Evolutionary conservation across 2,888 invertebrate genomes (phyloP), one percentile per base, ranked within the genome.

Genomic region (Eupithecia dodoneata): DNA sequence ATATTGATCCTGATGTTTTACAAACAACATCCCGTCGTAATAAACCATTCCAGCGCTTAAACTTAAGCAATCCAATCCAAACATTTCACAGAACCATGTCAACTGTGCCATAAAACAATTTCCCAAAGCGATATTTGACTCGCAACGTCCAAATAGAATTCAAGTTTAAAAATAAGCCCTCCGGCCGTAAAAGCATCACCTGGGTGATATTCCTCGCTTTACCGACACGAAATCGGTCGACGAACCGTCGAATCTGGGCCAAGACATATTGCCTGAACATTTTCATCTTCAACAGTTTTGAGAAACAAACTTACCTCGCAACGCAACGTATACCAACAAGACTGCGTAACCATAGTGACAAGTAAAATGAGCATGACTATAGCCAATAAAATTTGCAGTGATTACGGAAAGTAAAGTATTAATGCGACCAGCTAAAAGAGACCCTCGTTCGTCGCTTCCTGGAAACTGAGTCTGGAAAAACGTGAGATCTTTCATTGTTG

Each of bases 231-330:
- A 93, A 93, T 93, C 91, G 92, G 91, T 90, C 91, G 90, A 88
- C 91, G 93, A 94, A 93, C 93, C 92, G 90, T 87, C 89, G 91
- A 92, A 94, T 91, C 90, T 94, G 84, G 94, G 93, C 84, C 93
- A 93, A 89, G 91, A 91, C 87, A 90, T 87, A 88, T 88, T 87
- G 87, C 87, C 85, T 84, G 88, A 87, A 88, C 83, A 87, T 91
- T 90, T 90, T 85, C 85, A 84, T 87, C 84, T 81, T 84, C 80
- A 83, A 78, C 76, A 65, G 73, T 79, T 76, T 75, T 71, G 70
- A 76, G 18, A 59, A n/a, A 52, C 52, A 52, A 49, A 49, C 49
- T 49, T 15, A 15, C 10, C 52, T 52, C 74, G 79, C 77, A 82
- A 80, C 81, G 81, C 79, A 78, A 83, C 82, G 81, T 42, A 42